These are phyloP conservation scores for Eclectus roratus DNA, from an alignment of 2,113 vertebrate species.

Conservation along the genomic window DNA sequence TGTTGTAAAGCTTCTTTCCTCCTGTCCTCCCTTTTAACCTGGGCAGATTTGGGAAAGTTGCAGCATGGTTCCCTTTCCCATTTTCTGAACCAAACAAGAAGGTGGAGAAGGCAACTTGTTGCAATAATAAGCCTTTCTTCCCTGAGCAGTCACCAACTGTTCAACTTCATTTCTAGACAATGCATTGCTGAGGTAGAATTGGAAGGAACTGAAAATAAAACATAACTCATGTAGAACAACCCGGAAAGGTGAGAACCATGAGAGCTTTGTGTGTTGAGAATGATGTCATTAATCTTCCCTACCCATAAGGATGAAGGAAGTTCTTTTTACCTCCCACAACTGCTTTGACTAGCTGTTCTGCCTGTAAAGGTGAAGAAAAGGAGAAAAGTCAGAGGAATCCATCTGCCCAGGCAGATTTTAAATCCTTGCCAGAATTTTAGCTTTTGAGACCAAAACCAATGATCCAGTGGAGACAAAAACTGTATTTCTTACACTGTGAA, in stretches of 20 bases:
- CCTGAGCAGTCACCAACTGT: background rate
- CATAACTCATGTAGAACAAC: background rate
- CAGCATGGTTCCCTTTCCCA: background rate
- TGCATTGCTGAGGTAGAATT: background rate
- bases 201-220: background rate
- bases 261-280: background rate
- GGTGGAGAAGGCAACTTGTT: background rate
- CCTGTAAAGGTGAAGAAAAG: background rate
- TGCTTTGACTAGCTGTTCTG: background rate
- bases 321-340: background rate
- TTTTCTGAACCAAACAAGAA: background rate
- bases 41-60: background rate
- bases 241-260: background rate
- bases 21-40: background rate
- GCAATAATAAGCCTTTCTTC: background rate
- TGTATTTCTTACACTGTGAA: background rate
- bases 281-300: background rate
- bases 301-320: background rate
- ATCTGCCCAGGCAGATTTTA: background rate
- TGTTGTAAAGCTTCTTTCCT: background rate
- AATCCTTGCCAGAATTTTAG: background rate
- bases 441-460: background rate
- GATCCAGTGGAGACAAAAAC: background rate
- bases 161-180: background rate
- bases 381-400: background rate